Percentiles rank a stretch among this genome's conserved stretches.
phyloP scores from a whole-genome alignment of 2,113 vertebrate species.

The Tragelaphus buxtoni region DNA sequence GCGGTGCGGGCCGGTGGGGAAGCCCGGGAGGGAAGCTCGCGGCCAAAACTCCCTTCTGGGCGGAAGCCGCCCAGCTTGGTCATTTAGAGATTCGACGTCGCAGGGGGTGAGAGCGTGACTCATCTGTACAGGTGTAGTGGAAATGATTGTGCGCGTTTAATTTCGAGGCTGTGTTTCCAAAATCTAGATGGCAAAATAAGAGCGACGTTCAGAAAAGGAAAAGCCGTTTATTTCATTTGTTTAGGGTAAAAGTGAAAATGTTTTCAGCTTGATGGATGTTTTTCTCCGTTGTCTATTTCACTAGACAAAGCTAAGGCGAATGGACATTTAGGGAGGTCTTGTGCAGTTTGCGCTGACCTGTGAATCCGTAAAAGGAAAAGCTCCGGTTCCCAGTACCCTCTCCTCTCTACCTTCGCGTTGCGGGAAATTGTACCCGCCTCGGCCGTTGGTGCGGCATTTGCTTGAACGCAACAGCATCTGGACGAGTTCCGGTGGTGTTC shows the following conservation, averaged over 20 bases:
- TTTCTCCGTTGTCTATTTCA: neutral
- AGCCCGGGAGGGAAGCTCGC: fast-evolving
- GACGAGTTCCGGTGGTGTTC: neutral
- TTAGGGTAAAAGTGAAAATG: conserved; percentile 2
- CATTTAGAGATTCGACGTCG: neutral
- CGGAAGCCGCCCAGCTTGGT: neutral
- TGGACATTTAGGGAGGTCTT: neutral
- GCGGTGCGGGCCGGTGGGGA: fast-evolving
- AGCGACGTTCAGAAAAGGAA: neutral
- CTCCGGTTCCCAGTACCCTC: neutral
- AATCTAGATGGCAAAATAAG: neutral
- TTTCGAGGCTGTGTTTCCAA: neutral
- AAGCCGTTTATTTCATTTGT: neutral
- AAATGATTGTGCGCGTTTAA: neutral
- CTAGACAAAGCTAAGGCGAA: neutral
- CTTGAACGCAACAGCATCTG: neutral
- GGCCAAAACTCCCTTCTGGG: neutral
- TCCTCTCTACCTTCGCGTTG: neutral
- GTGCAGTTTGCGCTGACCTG: neutral
- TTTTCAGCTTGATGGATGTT: neutral
- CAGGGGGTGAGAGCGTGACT: neutral
- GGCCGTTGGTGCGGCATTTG: neutral
- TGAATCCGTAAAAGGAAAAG: neutral
- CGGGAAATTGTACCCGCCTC: neutral
- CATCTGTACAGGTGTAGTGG: neutral